phyloP scores from a whole-genome alignment of 1,140 invertebrate species.

The Metaphire vulgaris region DNA sequence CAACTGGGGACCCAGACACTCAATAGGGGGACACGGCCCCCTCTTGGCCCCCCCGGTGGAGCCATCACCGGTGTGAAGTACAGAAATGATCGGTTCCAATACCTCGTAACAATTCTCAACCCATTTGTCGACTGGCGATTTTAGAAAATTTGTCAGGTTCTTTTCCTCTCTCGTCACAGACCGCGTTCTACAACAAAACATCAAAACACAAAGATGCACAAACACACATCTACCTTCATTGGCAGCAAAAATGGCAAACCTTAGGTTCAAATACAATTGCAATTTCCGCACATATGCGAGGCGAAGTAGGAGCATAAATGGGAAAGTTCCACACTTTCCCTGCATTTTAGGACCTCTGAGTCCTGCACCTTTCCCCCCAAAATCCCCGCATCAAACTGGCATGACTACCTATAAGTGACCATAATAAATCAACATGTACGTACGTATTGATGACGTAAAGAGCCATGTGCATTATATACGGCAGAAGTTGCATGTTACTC shows the following conservation, averaged over 20 bases:
- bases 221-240: not conserved
- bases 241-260: not conserved
- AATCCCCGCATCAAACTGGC: too few species aligned
- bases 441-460: slow-evolving; percentile 90
- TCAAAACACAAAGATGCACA: not conserved
- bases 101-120: slow-evolving; percentile 74
- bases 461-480: slow-evolving; percentile 88
- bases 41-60: too few species aligned
- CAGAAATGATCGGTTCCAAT: too few species aligned
- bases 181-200: slow-evolving; percentile 61
- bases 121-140: slow-evolving; percentile 56
- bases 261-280: not conserved
- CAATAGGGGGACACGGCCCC: too few species aligned
- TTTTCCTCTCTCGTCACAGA: slow-evolving; percentile 68
- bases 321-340: not conserved
- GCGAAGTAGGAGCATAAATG: not conserved
- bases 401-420: too few species aligned
- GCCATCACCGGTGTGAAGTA: too few species aligned
- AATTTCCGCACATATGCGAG: too few species aligned
- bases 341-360: too few species aligned
- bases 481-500: slow-evolving; percentile 93
- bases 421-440: too few species aligned
- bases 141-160: slow-evolving; percentile 63
- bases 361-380: not conserved
- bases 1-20: too few species aligned